These are phyloP conservation scores for Hystrix cristata DNA, from an alignment of 2,113 vertebrate genomes.

Conservation along the genomic window DNA sequence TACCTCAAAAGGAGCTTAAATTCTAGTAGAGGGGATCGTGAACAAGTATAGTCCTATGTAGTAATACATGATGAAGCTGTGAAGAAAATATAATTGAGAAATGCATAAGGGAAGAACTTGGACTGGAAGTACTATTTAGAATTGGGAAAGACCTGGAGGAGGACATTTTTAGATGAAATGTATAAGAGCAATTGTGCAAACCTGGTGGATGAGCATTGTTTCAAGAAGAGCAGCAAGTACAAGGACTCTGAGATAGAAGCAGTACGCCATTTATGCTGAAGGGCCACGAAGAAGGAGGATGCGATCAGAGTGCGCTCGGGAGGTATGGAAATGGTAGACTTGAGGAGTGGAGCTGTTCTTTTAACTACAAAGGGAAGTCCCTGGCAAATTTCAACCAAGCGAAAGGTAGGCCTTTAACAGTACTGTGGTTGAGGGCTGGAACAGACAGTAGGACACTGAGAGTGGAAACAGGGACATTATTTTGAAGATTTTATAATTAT, in stretches of 20 bases:
- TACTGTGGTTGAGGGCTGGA: not conserved
- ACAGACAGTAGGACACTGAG: not conserved
- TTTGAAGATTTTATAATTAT: conserved; percentile 8
- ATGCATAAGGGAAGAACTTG: not conserved
- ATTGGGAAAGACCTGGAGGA: not conserved
- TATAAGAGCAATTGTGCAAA: not conserved
- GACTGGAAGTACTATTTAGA: not conserved
- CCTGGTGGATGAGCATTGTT: not conserved
- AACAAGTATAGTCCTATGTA: not conserved
- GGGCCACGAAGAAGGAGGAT: not conserved
- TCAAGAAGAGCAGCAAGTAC: not conserved
- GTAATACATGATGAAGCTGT: not conserved
- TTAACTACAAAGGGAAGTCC: not conserved
- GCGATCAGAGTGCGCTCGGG: not conserved
- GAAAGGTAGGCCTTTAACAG: not conserved
- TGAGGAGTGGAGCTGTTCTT: not conserved
- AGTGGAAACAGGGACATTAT: conserved; percentile 13
- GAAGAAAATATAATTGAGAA: conserved; percentile 26
- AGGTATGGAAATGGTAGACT: not conserved
- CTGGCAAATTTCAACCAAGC: conserved; percentile 4
- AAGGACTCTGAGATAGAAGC: not conserved
- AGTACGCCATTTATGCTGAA: not conserved
- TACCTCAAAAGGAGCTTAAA: conserved; percentile 35
- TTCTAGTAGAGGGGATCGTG: not conserved
- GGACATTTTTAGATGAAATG: conserved; percentile 8